Percentiles rank a stretch among this genome's conserved stretches.
phyloP scores from a whole-genome alignment of 2,888 invertebrate species.

The Lypha dubia region DNA sequence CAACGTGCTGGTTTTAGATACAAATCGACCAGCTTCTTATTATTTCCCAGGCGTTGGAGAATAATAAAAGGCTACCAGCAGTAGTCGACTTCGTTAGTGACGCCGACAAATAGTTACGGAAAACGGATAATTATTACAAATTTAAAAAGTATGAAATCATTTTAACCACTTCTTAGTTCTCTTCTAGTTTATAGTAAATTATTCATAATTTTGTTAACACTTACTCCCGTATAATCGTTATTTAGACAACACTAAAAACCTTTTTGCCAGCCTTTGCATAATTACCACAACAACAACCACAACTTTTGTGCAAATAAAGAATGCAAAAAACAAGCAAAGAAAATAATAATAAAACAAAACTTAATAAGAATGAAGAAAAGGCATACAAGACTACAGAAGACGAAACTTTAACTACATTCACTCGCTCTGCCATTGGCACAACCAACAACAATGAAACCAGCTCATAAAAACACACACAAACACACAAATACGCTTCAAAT shows the following conservation, averaged over 20 bases:
- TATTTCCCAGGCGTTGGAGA: too few relatives aligned
- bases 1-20: too few relatives aligned
- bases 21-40: too few relatives aligned
- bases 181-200: background rate
- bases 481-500: background rate
- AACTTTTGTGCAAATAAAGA: constrained; percentile 60
- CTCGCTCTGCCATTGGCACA: constrained; percentile 26
- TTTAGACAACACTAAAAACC: constrained; percentile 28
- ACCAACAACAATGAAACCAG: constrained; percentile 45
- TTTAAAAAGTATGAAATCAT: too few relatives aligned
- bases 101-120: too few relatives aligned
- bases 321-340: too few relatives aligned
- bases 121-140: too few relatives aligned
- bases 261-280: constrained; percentile 48
- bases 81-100: too few relatives aligned
- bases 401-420: constrained; percentile 53
- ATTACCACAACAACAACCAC: constrained; percentile 71
- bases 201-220: too few relatives aligned
- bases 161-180: too few relatives aligned
- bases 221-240: constrained; percentile 4
- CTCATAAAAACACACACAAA: constrained; percentile 5
- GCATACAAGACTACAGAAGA: constrained; percentile 38
- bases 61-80: too few relatives aligned
- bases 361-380: constrained; percentile 49
- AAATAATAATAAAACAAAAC: constrained; percentile 18